These are phyloP conservation scores for Neomorphus geoffroyi DNA, from an alignment of 2,797 vertebrate genomes.

Conservation along the genomic window DNA sequence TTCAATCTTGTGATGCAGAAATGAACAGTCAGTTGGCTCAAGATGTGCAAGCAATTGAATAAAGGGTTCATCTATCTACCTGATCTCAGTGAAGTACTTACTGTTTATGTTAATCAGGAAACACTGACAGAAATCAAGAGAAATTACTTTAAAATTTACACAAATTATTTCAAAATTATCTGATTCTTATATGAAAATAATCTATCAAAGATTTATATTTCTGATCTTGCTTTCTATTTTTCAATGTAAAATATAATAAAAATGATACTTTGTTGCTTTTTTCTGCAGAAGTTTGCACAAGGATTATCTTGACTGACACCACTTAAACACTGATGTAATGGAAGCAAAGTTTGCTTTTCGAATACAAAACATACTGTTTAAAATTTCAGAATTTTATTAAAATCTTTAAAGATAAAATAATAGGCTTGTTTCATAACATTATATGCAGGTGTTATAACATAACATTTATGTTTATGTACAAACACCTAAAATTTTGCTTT, in stretches of 20 bases:
- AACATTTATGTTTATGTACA: too few relatives aligned
- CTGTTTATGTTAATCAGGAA: neutral
- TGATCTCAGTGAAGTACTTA: neutral
- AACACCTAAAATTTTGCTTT: neutral
- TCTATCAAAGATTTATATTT: neutral
- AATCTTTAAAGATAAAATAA: neutral
- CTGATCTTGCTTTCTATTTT: neutral
- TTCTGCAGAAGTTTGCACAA: neutral
- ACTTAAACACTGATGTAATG: neutral
- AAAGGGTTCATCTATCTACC: neutral
- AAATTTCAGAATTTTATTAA: neutral
- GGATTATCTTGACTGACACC: neutral
- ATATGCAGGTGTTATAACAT: too few relatives aligned
- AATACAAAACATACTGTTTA: neutral
- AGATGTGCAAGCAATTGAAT: neutral
- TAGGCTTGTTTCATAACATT: neutral
- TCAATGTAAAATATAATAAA: neutral
- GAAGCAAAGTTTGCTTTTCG: neutral
- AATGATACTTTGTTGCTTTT: fast-evolving
- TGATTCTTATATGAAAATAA: neutral
- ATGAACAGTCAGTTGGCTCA: neutral
- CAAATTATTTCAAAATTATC: neutral
- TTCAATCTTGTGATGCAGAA: neutral
- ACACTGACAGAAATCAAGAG: neutral
- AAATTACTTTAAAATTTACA: neutral